Base-by-base conservation (phyloP, 2,888 invertebrate species). In the Papilio elwesi region DNA sequence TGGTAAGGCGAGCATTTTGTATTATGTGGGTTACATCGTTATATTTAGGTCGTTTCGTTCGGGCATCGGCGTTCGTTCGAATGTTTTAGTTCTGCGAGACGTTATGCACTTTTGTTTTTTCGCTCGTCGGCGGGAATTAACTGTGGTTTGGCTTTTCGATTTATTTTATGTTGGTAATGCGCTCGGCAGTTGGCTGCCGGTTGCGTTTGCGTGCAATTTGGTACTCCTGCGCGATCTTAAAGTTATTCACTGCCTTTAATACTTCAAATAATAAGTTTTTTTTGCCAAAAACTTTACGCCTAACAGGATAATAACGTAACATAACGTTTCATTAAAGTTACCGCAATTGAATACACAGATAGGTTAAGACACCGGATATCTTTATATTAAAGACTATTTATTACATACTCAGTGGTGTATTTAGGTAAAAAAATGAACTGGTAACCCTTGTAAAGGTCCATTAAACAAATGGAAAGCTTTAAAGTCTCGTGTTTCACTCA, bases 1-100 rank as follows among this genome's bases (percentile, higher is more conserved):
- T 90, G 80, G 79, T 80, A 85, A 80, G 77, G 79, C 80, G 76
- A 75, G 79, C 82, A 82, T 85, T 85, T 83, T 78, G 79, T 80
- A 80, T 83, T 80, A 83, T 85, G 82, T 85, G 82, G 85, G 84
- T 83, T 85, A 84, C 81, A 82, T 85, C 82, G 84, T 84, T 89
- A 88, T 90, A 90, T 90, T 90, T 91, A 88, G 91, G 88, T 83
- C 90, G 88, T 82, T 85, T 83, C 85, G 85, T 84, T 76, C 76
- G 75, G 70, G 75, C 74, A 75, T 74, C 70, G 75, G 69, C 74
- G 75, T 87, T 85, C 82, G 86, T 84, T 88, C 83, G 82, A 84
- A 82, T 81, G 83, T 86, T 85, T 86, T 81, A 82, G 84, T 85
- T 86, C 82, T 80, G 80, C 69, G 59, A 62, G 59, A 49, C 69